These are phyloP conservation scores for Aphidoletes aphidimyza DNA, from an alignment of 2,888 invertebrate species.

Conservation along the genomic window DNA sequence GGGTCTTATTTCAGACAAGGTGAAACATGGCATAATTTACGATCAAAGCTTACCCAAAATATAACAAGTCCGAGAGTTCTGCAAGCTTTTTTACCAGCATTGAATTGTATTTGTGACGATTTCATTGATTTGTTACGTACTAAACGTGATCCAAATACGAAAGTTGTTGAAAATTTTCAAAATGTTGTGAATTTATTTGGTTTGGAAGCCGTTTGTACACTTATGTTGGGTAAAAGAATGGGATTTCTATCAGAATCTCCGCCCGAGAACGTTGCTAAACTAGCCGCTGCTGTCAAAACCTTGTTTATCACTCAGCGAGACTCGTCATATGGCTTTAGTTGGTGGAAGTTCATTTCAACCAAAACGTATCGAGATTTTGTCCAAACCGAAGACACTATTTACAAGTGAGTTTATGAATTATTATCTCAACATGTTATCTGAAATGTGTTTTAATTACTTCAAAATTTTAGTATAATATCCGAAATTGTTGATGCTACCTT, in stretches of 20 bases:
- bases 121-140: constrained; percentile 75
- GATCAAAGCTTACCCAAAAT: constrained; percentile 78
- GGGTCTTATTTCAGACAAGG: constrained; percentile 72
- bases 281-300: constrained; percentile 80
- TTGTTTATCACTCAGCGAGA: constrained; percentile 83
- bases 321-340: constrained; percentile 82
- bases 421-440: neutral
- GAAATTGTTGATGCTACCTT: constrained; percentile 79
- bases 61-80: constrained; percentile 81
- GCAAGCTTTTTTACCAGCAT: constrained; percentile 77
- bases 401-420: constrained; percentile 71
- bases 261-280: constrained; percentile 71
- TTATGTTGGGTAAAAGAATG: constrained; percentile 82
- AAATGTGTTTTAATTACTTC: constrained; percentile 20
- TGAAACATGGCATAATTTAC: constrained; percentile 79
- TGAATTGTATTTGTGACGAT: constrained; percentile 81
- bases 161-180: constrained; percentile 74
- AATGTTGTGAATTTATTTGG: constrained; percentile 81
- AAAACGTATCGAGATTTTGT: constrained; percentile 76
- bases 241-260: constrained; percentile 74
- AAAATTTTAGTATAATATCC: constrained; percentile 78
- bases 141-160: constrained; percentile 68
- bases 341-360: constrained; percentile 84
- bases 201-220: constrained; percentile 81
- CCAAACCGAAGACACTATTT: constrained; percentile 81